Percentiles rank a stretch among this genome's conserved stretches.
These are phyloP conservation scores for Streblospio benedicti DNA, from an alignment of 1,140 invertebrate species.

Conservation along the genomic window DNA sequence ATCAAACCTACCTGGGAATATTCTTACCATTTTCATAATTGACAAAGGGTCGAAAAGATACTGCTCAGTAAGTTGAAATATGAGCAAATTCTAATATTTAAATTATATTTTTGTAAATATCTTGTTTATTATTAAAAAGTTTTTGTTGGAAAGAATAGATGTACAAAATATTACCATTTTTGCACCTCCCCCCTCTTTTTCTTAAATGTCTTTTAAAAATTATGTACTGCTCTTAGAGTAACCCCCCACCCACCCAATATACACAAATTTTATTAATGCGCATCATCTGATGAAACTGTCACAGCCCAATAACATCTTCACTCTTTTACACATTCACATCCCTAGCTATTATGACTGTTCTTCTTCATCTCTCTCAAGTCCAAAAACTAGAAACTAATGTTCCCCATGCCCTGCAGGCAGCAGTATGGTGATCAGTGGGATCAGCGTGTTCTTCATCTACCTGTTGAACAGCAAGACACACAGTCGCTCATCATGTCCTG, in stretches of 20 bases:
- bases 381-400: background rate
- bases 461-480: constrained; percentile 40
- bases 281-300: background rate
- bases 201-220: too few species aligned
- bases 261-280: background rate
- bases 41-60: constrained; percentile 47
- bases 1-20: constrained; percentile 48
- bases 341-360: background rate
- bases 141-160: background rate
- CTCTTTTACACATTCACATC: background rate
- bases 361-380: background rate
- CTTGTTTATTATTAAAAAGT: background rate
- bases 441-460: constrained; percentile 49
- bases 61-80: constrained; percentile 45
- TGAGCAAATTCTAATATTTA: background rate
- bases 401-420: constrained; percentile 29
- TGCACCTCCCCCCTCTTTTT: too few species aligned
- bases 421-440: constrained; percentile 47
- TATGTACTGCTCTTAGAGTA: too few species aligned
- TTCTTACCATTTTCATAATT: constrained; percentile 48
- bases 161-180: background rate
- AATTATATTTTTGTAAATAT: background rate
- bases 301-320: background rate
- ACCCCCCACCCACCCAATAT: too few species aligned
- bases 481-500: constrained; percentile 38